Evolutionary conservation across 2,797 vertebrate species (phyloP).

Genomic region (Hyperoplus lanceolatus): DNA sequence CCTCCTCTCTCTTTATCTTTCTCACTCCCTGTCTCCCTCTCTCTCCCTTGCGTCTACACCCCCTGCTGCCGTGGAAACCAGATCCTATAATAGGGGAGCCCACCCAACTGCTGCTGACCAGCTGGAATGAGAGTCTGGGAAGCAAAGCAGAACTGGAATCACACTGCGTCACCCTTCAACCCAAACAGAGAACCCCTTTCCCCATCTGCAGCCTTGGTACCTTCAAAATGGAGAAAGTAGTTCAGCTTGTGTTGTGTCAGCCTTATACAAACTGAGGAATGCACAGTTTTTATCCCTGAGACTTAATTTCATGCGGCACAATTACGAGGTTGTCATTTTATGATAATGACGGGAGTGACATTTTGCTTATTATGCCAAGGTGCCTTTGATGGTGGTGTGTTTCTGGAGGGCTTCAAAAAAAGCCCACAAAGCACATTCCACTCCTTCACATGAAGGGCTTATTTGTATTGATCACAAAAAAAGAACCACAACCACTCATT

Average conservation of each 20-base stretch:
- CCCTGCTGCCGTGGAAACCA: conserved; percentile 78
- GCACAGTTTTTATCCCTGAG: conserved; percentile 34
- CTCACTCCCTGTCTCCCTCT: background rate
- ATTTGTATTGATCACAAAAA: conserved; percentile 60
- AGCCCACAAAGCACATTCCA: conserved; percentile 37
- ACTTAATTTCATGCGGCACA: conserved; percentile 67
- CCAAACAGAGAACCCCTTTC: conserved; percentile 55
- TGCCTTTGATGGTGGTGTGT: conserved; percentile 65
- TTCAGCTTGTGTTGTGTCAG: conserved; percentile 66
- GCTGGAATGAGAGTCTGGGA: conserved; percentile 75
- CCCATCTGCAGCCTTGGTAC: conserved; percentile 27
- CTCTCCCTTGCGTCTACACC: conserved; percentile 59
- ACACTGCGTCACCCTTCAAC: conserved; percentile 53
- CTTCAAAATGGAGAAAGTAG: conserved; percentile 58
- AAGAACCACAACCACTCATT: conserved; percentile 36
- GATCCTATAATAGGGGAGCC: conserved; percentile 79
- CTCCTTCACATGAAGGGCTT: conserved; percentile 40
- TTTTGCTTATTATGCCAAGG: conserved; percentile 70
- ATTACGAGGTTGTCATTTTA: conserved; percentile 70
- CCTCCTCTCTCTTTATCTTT: background rate
- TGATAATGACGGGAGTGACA: conserved; percentile 67
- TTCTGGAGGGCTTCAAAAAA: conserved; percentile 30
- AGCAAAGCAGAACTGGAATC: conserved; percentile 66
- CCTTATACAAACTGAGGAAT: conserved; percentile 46
- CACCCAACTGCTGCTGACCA: conserved; percentile 81